Evolutionary conservation across 2,888 invertebrate species (phyloP), one percentile per base, ranked within the genome.

Genomic region (Orthosia incerta): DNA sequence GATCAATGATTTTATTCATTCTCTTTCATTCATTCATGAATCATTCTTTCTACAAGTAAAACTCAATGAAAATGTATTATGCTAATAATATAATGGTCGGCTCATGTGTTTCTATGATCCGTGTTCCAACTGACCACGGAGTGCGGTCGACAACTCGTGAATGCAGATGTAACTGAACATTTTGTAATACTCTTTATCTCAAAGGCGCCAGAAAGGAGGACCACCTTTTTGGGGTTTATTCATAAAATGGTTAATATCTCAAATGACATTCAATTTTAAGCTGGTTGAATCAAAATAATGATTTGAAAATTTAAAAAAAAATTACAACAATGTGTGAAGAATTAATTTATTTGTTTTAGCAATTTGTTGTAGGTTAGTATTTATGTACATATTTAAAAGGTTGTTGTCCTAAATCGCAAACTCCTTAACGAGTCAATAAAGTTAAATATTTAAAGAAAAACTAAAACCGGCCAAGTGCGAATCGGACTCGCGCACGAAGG

Each of bases 91-190:
- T 18, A 50, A 11, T 18, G 51, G 20, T 12, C 26, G 12, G 13
- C 16, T 70, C 23, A 46, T 50, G 71, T 74, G 45, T 63, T 79
- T 83, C 80, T 65, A 59, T 46, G 57, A 71, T 81, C 79, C 71
- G 12, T 62, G 80, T 71, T 45, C 11, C 16, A 15, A 7, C 74
- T 89, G 90, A 90, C 91, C 92, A 83, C 87, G 66, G 85, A 80
- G 85, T 92, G 92, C 86, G 89, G 89, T 86, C 83, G 91, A 85
- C 90, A 91, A 88, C 88, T 89, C 82, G 79, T 90, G 86, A 90
- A 94, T 94, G 91, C 90, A 91, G 90, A 93, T 91, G 89, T 90
- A 88, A 89, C 86, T 89, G 88, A 88, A 88, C 88, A 88, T 87
- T 85, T 86, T 87, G 81, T 87, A 86, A 90, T 87, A 88, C 56